Evolutionary conservation across 2,888 invertebrate species (phyloP).

Genomic region (Drosophila eohydei): DNA sequence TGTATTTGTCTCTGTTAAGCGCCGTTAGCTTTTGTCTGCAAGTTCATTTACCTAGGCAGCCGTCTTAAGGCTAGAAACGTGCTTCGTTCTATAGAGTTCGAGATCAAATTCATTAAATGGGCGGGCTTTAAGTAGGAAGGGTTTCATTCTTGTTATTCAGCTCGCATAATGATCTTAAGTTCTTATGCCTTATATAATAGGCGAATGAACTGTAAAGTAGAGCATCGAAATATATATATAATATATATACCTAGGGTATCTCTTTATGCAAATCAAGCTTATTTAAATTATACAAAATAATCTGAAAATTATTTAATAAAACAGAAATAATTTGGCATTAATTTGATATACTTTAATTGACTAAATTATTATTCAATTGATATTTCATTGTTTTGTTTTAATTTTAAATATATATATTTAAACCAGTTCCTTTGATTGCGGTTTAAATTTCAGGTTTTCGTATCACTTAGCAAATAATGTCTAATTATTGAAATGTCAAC

Average conservation of each 20-base stretch:
- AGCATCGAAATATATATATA: background rate
- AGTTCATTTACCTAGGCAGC: conserved; percentile 72
- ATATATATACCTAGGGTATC: background rate
- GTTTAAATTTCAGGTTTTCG: conserved; percentile 8
- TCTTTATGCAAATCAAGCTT: background rate
- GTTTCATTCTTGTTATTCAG: background rate
- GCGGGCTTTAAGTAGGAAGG: conserved; percentile 46
- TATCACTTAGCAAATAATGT: conserved; percentile 24
- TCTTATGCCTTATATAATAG: conserved; percentile 1
- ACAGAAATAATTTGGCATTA: background rate
- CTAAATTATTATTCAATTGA: no score
- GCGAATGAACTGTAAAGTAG: conserved; percentile 2
- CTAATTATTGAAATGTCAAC: conserved; percentile 42
- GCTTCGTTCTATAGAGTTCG: conserved; percentile 48
- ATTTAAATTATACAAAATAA: background rate
- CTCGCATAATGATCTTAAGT: conserved; percentile 36
- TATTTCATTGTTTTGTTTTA: background rate
- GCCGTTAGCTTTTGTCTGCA: conserved; percentile 73
- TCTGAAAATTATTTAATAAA: background rate
- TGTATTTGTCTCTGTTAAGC: conserved; percentile 40
- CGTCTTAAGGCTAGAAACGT: conserved; percentile 51
- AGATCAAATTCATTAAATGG: conserved; percentile 71
- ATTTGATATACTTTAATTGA: background rate
- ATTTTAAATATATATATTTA: background rate
- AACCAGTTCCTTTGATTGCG: background rate